Evolutionary conservation across 2,888 invertebrate species (phyloP), one percentile per base, ranked within the genome.

Genomic region (Ellobium chinense): DNA sequence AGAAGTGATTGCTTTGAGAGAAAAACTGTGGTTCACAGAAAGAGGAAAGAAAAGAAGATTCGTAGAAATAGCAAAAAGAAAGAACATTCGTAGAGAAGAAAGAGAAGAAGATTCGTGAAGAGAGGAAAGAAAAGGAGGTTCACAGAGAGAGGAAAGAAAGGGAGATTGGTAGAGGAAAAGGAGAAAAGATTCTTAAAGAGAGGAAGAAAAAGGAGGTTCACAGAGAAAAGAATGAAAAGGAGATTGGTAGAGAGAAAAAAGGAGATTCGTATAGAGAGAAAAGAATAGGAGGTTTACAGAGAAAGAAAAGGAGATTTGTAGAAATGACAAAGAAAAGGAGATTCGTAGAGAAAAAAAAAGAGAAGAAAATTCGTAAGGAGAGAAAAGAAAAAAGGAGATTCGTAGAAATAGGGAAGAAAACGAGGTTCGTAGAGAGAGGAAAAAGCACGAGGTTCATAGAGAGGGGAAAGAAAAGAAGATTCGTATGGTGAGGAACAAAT

Each of bases 331-430:
- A n/a, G 27, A n/a, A 60, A 60, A 60, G 60, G n/a, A 27, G n/a
- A n/a, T 14, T 14, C 7, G 60, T 14, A 58, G 24, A 27, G 72
- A 60, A n/a, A 27, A n/a, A 60, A n/a, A 60, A n/a, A n/a, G 27
- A n/a, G n/a, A 60, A 60, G 60, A 60, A 27, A 27, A n/a, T 14
- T 14, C 7, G 60, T 14, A 60, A 60, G 27, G n/a, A 60, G n/a
- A 60, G 60, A 60, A 60, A 60, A n/a, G n/a, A 60, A 27, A n/a
- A n/a, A 27, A 60, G 60, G n/a, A 60, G n/a, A 60, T n/a, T n/a
- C n/a, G n/a, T n/a, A n/a, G n/a, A n/a, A n/a, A n/a, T n/a, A n/a
- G n/a, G n/a, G n/a, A n/a, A n/a, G n/a, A n/a, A n/a, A n/a, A n/a
- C n/a, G n/a, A n/a, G n/a, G 18, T 12, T 12, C 7, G 46, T 12